Conservation (phyloP, 2,113 vertebrate species). For the Daphoenositta chrysoptera region DNA sequence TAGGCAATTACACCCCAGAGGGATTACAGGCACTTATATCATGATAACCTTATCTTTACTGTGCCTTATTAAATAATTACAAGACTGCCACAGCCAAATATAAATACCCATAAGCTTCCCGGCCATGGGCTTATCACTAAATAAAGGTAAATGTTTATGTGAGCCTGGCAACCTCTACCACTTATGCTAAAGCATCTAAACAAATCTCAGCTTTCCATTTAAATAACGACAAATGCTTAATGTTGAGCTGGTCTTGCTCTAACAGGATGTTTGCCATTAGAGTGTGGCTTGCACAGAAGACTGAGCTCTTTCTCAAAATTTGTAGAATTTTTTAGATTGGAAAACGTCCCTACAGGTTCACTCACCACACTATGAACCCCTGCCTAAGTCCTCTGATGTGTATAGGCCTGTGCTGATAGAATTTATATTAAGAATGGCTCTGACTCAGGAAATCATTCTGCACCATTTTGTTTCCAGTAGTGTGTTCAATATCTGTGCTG, state of each 20-base stretch:
- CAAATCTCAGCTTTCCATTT: neutral
- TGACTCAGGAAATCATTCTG: neutral
- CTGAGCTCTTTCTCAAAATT: neutral
- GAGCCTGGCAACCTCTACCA: neutral
- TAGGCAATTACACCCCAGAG: slow-evolving; percentile 55
- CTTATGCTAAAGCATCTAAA: neutral
- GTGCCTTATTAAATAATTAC: slow-evolving; percentile 56
- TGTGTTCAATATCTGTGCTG: neutral
- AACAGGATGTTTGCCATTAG: neutral
- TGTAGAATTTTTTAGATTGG: neutral
- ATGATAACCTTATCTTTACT: slow-evolving; percentile 58
- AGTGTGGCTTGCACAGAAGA: neutral
- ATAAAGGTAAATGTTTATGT: slow-evolving; percentile 27
- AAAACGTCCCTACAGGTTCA: neutral
- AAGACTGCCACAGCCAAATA: slow-evolving; percentile 6
- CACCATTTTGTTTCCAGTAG: neutral
- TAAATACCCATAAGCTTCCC: slow-evolving; percentile 24
- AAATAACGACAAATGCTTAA: neutral
- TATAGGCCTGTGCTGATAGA: neutral
- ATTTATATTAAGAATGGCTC: neutral
- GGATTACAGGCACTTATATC: slow-evolving; percentile 54
- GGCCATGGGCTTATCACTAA: neutral
- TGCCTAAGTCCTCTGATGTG: neutral
- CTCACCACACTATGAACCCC: neutral
- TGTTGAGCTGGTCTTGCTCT: neutral